phyloP scores from a whole-genome alignment of 2,113 vertebrate genomes.

The Leptobrachium leishanense region DNA sequence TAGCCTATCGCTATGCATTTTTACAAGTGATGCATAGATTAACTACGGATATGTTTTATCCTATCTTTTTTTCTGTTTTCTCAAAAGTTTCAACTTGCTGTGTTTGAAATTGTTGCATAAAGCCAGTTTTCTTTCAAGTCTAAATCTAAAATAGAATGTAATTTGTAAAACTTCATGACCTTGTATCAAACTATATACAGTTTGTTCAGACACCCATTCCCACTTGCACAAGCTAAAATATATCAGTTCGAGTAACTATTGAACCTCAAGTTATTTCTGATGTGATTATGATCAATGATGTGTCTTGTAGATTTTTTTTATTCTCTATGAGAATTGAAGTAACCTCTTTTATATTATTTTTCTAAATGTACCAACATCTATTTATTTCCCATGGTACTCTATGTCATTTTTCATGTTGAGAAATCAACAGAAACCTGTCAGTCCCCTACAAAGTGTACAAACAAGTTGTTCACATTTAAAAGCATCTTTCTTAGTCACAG shows the following conservation, averaged over 20 bases:
- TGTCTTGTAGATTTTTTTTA: conserved; percentile 21
- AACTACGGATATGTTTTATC: too few relatives aligned
- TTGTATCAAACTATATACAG: conserved; percentile 15
- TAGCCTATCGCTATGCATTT: too few relatives aligned
- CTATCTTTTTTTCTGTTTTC: too few relatives aligned
- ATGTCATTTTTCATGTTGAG: conserved; percentile 32
- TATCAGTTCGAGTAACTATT: conserved; percentile 16
- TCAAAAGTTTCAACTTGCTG: too few relatives aligned
- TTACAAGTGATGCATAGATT: too few relatives aligned
- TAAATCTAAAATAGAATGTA: not conserved
- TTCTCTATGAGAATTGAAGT: conserved; percentile 10
- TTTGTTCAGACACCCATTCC: conserved; percentile 21
- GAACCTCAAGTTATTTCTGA: conserved; percentile 16
- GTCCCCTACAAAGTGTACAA: conserved; percentile 26
- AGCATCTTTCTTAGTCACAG: conserved; percentile 18
- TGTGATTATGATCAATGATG: conserved; percentile 39
- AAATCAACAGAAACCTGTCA: conserved; percentile 40
- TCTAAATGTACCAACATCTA: conserved; percentile 2
- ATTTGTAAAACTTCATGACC: conserved; percentile 16
- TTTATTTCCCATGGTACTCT: conserved; percentile 34
- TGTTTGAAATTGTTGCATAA: not conserved
- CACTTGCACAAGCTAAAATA: conserved; percentile 16
- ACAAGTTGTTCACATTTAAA: conserved; percentile 36
- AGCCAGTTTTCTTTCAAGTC: not conserved
- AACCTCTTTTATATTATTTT: conserved; percentile 3